Evolutionary conservation across 2,888 invertebrate species (phyloP).

Genomic region (Leptopilina syphax): DNA sequence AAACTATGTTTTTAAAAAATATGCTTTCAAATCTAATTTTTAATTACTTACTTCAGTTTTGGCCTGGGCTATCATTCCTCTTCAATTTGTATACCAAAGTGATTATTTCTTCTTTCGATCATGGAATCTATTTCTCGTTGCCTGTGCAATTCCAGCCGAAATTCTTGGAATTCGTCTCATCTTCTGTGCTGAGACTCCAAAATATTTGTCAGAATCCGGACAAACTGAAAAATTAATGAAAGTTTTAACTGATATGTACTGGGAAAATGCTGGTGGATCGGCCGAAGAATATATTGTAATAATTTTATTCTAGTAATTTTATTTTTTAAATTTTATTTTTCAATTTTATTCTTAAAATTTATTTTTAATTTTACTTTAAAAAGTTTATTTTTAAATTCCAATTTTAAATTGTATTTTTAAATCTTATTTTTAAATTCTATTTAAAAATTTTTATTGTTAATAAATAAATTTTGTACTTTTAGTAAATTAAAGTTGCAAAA

Average conservation of each 20-base stretch:
- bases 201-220: slow-evolving; percentile 87
- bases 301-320: neutral
- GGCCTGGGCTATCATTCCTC: slow-evolving; percentile 87
- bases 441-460: no score
- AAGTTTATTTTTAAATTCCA: no score
- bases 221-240: slow-evolving; percentile 84
- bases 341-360: no score
- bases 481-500: neutral
- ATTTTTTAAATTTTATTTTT: no score
- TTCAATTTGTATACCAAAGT: slow-evolving; percentile 80
- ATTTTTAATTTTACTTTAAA: no score
- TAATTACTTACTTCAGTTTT: slow-evolving; percentile 78
- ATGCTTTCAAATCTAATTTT: no score
- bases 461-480: neutral
- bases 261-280: slow-evolving; percentile 81
- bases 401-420: no score
- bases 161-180: slow-evolving; percentile 82
- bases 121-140: slow-evolving; percentile 88
- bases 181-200: slow-evolving; percentile 88
- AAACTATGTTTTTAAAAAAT: no score
- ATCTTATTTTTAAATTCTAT: no score
- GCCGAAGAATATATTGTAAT: slow-evolving; percentile 68
- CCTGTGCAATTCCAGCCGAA: slow-evolving; percentile 84
- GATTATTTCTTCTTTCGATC: slow-evolving; percentile 83
- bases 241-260: slow-evolving; percentile 83